phyloP scores from a whole-genome alignment of 92 coral and sea anemone genomes.

The Desmophyllum pertusum region DNA sequence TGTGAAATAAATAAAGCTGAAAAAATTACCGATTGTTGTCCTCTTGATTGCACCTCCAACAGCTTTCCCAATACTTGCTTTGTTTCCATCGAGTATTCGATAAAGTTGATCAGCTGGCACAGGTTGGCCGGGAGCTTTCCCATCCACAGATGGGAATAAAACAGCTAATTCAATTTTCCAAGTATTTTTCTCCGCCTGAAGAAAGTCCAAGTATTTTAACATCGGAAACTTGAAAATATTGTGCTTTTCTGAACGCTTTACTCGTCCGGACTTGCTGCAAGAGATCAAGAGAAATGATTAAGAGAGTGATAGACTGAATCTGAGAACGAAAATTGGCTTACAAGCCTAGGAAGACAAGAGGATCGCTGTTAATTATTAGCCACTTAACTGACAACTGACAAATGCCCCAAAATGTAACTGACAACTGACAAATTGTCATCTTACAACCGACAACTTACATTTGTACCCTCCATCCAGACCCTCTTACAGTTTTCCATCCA shows the following conservation, averaged over 20 bases:
- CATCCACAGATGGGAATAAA: conserved; percentile 9
- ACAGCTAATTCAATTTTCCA: conserved; percentile 27
- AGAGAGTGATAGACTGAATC: background rate
- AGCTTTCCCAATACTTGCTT: background rate
- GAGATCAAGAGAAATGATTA: background rate
- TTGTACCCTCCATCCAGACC: too few relatives aligned
- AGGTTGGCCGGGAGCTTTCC: conserved; percentile 10
- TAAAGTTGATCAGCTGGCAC: background rate
- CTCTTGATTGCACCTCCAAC: background rate
- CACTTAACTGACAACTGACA: too few relatives aligned
- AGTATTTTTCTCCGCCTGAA: background rate
- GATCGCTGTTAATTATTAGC: too few relatives aligned
- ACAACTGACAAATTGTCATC: too few relatives aligned
- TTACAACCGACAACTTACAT: too few relatives aligned
- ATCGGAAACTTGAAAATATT: background rate
- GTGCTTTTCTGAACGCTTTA: background rate
- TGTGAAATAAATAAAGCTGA: too few relatives aligned
- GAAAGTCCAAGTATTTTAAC: background rate
- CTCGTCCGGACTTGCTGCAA: background rate
- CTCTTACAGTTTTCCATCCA: too few relatives aligned
- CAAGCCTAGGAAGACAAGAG: too few relatives aligned
- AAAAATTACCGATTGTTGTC: too few relatives aligned
- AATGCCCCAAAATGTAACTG: too few relatives aligned
- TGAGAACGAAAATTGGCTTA: too few relatives aligned
- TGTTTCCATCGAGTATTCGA: background rate